phyloP scores from a whole-genome alignment of 1,140 invertebrate genomes.

The Ectropis grisescens region DNA sequence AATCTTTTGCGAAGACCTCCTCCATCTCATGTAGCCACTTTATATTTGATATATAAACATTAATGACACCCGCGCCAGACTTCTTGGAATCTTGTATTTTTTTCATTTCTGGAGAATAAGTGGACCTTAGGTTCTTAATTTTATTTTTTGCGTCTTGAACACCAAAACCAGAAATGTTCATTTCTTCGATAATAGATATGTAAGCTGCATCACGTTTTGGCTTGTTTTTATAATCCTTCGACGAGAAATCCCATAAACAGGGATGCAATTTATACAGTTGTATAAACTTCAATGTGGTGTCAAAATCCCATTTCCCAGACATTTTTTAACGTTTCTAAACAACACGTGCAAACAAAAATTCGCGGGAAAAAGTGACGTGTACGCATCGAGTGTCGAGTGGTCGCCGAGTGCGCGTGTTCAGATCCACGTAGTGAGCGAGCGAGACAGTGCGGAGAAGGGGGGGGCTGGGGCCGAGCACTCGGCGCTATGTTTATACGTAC shows the following conservation, averaged over 20 bases:
- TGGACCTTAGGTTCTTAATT: conserved; percentile 14
- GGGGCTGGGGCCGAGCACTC: neutral
- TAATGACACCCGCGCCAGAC: conserved; percentile 4
- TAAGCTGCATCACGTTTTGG: conserved; percentile 5
- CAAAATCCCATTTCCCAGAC: conserved; percentile 5
- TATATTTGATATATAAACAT: conserved; percentile 5
- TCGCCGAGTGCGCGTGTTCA: neutral
- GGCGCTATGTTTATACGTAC: no score
- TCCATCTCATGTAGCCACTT: conserved; percentile 4
- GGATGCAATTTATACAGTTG: conserved; percentile 7
- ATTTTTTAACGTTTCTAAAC: no score
- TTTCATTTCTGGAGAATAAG: conserved; percentile 13
- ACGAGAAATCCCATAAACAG: conserved; percentile 11
- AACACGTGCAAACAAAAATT: no score
- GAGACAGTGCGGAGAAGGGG: conserved; percentile 1
- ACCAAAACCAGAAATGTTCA: conserved; percentile 6
- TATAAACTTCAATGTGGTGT: conserved; percentile 13
- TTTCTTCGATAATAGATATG: conserved; percentile 2
- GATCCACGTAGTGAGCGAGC: neutral
- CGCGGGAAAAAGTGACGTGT: no score
- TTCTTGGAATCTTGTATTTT: conserved; percentile 11
- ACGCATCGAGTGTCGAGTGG: conserved; percentile 1
- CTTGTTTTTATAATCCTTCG: conserved; percentile 8
- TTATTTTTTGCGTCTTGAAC: conserved; percentile 10
- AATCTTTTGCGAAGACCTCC: conserved; percentile 2